Base-by-base conservation (phyloP, 2,113 vertebrate species). In the Pygoscelis adeliae region DNA sequence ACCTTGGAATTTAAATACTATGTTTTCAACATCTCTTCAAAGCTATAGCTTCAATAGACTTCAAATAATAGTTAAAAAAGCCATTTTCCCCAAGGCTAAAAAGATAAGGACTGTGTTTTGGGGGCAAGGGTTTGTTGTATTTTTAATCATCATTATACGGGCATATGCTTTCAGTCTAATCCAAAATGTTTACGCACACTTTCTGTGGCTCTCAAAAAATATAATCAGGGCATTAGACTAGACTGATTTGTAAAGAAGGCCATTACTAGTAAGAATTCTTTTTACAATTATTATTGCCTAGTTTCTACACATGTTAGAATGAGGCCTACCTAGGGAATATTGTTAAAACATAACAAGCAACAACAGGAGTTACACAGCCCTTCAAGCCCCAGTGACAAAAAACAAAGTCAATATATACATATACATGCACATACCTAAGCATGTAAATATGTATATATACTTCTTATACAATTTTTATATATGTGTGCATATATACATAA, bases 1-100 rank as follows among this genome's bases (percentile, higher is more conserved):
- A 93, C 79, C 63, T 81, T 77, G 63, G 55, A 93, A 97, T 84
- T 81, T 74, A 81, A 94, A 93, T 85, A 89, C 26, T 70, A 3
- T 42, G 83, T 74, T 92, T 93, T 59, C 71, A 55, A 63, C 47
- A 67, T 90, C 55, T 93, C 72, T 95, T 93, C 88, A 95, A 97
- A 96, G 90, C 36, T 49, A 38, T 14, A 73, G 58, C 82, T 95
- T 90, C 79, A 66, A 86, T 0, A 91, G 61, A 56, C 52, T 93
- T 90, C 95, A 96, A 88, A 61, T 81, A 93, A 85, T 44, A 84
- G 83, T 67, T 38, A 5, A 50, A 93, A 66, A 91, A 61, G 49
- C 11, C 32, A 17, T 61, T 89, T 55, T 42, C 58, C 44, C 49
- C 74, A 84, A 81, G 90, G 83, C 72, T 92, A 92, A 71, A 77